These are phyloP conservation scores for Baccha elongata DNA, from an alignment of 2,888 invertebrate species.

Conservation along the genomic window DNA sequence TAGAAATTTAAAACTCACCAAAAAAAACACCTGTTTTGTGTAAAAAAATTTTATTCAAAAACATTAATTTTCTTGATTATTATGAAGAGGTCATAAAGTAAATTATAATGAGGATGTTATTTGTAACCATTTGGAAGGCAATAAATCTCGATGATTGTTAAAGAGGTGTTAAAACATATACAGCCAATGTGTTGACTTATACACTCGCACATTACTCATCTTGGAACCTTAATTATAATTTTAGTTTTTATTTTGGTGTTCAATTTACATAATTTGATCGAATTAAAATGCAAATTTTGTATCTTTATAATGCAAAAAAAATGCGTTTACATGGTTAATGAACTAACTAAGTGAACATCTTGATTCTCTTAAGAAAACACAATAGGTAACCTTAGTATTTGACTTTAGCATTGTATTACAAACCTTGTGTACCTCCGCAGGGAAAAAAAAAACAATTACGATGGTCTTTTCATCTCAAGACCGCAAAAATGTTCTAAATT, in stretches of 20 bases:
- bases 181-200: slow-evolving; percentile 62
- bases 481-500: slow-evolving; percentile 3
- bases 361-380: neutral
- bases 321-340: slow-evolving; percentile 29
- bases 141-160: slow-evolving; percentile 63
- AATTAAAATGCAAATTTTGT: slow-evolving; percentile 17
- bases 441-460: slow-evolving; percentile 1
- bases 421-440: slow-evolving; percentile 2
- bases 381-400: slow-evolving; percentile 19
- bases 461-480: slow-evolving; percentile 8
- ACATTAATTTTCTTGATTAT: slow-evolving; percentile 29
- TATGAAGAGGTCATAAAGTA: slow-evolving; percentile 23
- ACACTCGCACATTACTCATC: slow-evolving; percentile 58
- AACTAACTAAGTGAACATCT: slow-evolving; percentile 27
- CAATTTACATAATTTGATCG: slow-evolving; percentile 27
- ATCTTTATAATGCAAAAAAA: slow-evolving; percentile 14
- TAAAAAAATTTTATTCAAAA: neutral
- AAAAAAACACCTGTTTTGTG: slow-evolving; percentile 45
- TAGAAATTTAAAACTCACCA: slow-evolving; percentile 29
- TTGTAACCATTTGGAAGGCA: slow-evolving; percentile 39
- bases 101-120: slow-evolving; percentile 31
- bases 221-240: neutral
- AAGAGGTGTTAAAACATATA: slow-evolving; percentile 64
- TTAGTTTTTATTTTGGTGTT: neutral
- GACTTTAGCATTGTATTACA: slow-evolving; percentile 23